phyloP scores from a whole-genome alignment of 2,113 vertebrate species.

The Neopipo cinnamomea region DNA sequence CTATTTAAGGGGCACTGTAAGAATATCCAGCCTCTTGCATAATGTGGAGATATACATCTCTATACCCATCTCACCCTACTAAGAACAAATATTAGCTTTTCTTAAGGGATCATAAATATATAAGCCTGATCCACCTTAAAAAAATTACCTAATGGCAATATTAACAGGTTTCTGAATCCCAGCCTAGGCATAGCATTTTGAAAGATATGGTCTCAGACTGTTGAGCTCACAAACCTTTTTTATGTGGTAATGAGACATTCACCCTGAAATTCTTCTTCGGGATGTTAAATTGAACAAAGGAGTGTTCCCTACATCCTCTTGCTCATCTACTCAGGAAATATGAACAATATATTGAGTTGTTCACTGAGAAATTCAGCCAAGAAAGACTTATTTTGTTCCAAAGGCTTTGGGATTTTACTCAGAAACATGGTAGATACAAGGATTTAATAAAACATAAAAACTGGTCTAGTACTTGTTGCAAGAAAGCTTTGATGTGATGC shows the following conservation, averaged over 20 bases:
- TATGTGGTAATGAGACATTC: not conserved
- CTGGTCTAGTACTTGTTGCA: not conserved
- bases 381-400: not conserved
- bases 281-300: not conserved
- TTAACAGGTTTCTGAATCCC: not conserved
- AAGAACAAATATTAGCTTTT: not conserved
- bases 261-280: not conserved
- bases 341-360: not conserved
- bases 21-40: not conserved
- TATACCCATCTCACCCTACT: not conserved
- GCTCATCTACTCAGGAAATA: not conserved
- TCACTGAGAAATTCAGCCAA: not conserved
- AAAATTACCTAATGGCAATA: not conserved
- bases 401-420: not conserved
- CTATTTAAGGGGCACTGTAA: not conserved
- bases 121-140: not conserved
- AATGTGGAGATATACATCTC: not conserved
- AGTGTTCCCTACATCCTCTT: not conserved
- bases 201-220: not conserved
- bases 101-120: not conserved
- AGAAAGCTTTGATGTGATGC: not conserved
- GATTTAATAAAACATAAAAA: constrained; percentile 23
- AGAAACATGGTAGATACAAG: not conserved
- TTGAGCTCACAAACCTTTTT: not conserved
- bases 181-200: not conserved